phyloP scores from a whole-genome alignment of 2,113 vertebrate genomes.

The Cavia porcellus region DNA sequence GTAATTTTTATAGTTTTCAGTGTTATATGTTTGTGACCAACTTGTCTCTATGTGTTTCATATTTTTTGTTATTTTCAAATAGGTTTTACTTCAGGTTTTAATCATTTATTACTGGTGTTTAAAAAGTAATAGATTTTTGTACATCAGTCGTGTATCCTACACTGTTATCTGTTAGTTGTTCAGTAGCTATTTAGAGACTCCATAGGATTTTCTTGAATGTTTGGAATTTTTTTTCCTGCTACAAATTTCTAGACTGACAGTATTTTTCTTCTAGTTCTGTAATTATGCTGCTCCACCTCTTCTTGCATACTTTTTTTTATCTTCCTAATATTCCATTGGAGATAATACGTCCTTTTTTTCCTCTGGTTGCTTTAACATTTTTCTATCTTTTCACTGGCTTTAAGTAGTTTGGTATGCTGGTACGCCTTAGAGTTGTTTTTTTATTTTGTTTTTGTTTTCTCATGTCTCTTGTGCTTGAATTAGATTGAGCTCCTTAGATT shows the following conservation, averaged over 20 bases:
- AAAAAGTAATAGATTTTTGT: slow-evolving; percentile 35
- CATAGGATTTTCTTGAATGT: slow-evolving; percentile 7
- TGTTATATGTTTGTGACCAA: neutral
- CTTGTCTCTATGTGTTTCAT: slow-evolving; percentile 11
- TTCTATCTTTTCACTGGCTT: slow-evolving; percentile 14
- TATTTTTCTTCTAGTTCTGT: slow-evolving; percentile 24
- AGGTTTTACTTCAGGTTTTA: slow-evolving; percentile 36
- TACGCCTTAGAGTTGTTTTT: neutral
- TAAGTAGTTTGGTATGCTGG: slow-evolving; percentile 11
- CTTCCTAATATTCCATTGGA: neutral
- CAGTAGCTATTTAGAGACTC: slow-evolving; percentile 18
- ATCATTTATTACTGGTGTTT: slow-evolving; percentile 14
- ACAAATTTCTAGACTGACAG: slow-evolving; percentile 20
- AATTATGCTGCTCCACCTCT: neutral
- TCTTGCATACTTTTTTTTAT: neutral
- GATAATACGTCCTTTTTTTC: neutral
- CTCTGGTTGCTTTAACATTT: neutral
- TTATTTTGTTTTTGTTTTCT: neutral
- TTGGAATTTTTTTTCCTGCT: neutral
- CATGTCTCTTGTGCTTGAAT: slow-evolving; percentile 1
- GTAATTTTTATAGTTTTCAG: neutral
- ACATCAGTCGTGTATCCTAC: neutral
- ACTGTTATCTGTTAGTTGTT: slow-evolving; percentile 31
- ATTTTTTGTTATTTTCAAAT: slow-evolving; percentile 57
- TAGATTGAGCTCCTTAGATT: neutral